Conservation (phyloP, 37 sponge, comb jelly and placozoan genomes). For the Spongia lamella region DNA sequence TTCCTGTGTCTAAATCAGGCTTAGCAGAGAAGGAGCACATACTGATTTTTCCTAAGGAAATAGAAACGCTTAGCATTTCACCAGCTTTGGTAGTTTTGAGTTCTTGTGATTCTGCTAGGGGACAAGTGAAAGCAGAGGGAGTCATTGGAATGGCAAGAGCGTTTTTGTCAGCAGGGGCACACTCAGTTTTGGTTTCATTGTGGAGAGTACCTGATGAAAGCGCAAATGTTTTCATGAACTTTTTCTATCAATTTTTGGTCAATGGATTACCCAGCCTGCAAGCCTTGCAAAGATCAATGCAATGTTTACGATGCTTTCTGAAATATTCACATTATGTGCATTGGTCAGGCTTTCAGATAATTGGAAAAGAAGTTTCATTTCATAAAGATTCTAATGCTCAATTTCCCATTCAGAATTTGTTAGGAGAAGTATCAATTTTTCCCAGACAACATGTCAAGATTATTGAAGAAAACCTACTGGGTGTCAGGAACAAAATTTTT, state of each 20-base stretch:
- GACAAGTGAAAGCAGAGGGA: conserved; percentile 73
- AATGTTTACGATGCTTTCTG: conserved; percentile 64
- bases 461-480: background rate
- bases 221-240: conserved; percentile 76
- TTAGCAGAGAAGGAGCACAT: conserved; percentile 26
- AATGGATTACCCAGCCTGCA: conserved; percentile 47
- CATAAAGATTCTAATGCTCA: background rate
- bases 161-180: conserved; percentile 83
- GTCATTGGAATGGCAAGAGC: conserved; percentile 78
- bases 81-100: conserved; percentile 79
- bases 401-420: too few species aligned
- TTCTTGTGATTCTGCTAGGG: conserved; percentile 70
- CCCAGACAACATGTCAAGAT: too few species aligned
- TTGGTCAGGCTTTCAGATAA: conserved; percentile 82
- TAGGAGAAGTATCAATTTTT: too few species aligned
- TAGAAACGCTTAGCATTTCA: conserved; percentile 55
- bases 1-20: background rate
- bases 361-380: conserved; percentile 65
- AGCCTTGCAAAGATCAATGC: conserved; percentile 75
- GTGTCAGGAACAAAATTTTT: too few species aligned
- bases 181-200: conserved; percentile 70
- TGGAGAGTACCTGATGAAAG: conserved; percentile 82
- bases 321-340: conserved; percentile 67
- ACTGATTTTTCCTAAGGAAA: conserved; percentile 63
- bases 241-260: conserved; percentile 78